Percentiles rank a stretch among this genome's conserved stretches.
Evolutionary conservation across 23 tunicate species (phyloP).

Genomic region (Pegea sp.): DNA sequence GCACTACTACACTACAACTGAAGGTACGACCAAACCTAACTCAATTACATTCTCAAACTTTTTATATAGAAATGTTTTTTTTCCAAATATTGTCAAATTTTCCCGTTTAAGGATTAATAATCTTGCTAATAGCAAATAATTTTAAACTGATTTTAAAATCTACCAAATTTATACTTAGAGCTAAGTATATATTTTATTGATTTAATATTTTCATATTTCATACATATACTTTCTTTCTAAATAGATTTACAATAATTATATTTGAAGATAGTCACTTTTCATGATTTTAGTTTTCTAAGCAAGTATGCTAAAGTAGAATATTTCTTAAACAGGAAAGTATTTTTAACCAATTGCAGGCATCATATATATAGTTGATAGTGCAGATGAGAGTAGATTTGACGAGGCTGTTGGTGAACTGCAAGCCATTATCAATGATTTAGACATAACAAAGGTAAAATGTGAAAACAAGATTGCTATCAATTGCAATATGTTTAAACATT

Average conservation of each 20-base stretch:
- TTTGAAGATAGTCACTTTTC: not conserved
- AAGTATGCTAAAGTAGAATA: too few relatives aligned
- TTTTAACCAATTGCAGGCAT: conserved; percentile 24
- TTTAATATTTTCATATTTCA: not conserved
- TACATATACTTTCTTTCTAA: not conserved
- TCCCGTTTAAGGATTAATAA: too few relatives aligned
- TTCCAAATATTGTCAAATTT: too few relatives aligned
- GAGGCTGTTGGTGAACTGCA: conserved; percentile 68
- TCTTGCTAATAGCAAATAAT: not conserved
- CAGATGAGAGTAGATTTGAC: conserved; percentile 35
- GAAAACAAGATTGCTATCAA: too few relatives aligned
- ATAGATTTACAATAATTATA: not conserved
- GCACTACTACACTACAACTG: conserved; percentile 73
- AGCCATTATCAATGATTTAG: conserved; percentile 38
- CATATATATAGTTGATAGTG: conserved; percentile 73
- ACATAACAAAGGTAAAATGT: conserved; percentile 21
- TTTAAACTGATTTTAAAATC: too few relatives aligned
- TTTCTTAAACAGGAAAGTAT: too few relatives aligned
- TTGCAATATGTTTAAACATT: too few relatives aligned
- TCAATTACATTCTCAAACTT: not conserved
- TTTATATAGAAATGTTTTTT: not conserved
- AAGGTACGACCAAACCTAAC: conserved; percentile 15
- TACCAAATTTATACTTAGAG: too few relatives aligned
- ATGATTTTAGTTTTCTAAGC: not conserved
- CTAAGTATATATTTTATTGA: too few relatives aligned